These are phyloP conservation scores for Diabrotica undecimpunctata DNA, from an alignment of 1,140 invertebrate species.

Conservation along the genomic window DNA sequence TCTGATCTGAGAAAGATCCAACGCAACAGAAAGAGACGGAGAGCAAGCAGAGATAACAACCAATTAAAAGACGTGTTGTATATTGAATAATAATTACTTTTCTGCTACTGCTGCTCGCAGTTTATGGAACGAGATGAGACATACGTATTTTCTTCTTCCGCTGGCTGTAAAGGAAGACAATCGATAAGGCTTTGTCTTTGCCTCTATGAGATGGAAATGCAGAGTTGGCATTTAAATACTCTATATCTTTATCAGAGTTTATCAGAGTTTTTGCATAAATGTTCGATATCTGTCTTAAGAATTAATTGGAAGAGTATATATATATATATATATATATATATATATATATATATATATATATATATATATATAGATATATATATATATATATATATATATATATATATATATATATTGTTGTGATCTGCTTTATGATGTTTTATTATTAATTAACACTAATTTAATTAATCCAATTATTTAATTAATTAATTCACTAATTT, in stretches of 20 bases:
- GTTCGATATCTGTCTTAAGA: no score
- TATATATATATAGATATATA: no score
- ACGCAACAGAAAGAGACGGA: slow-evolving; percentile 28
- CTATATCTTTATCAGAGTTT: not conserved
- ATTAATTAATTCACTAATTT: no score
- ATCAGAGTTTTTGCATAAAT: slow-evolving; percentile 6
- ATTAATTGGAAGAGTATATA: no score
- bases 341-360: no score
- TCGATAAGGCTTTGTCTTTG: slow-evolving; percentile 7
- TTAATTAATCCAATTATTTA: no score
- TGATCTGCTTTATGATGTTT: no score
- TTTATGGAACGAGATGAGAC: not conserved
- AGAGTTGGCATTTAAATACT: slow-evolving; percentile 17
- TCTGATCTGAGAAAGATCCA: slow-evolving; percentile 20
- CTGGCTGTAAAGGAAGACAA: slow-evolving; percentile 1
- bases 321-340: no score
- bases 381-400: no score
- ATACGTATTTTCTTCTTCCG: slow-evolving; percentile 4
- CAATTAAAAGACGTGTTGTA: slow-evolving; percentile 46
- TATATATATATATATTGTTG: no score
- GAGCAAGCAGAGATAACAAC: slow-evolving; percentile 39
- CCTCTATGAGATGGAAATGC: slow-evolving; percentile 19
- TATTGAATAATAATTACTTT: slow-evolving; percentile 45
- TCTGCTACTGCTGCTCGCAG: slow-evolving; percentile 28
- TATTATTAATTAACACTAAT: no score